phyloP scores from a whole-genome alignment of 37 sponge, comb jelly and placozoan species.

The Amphimedon queenslandica region DNA sequence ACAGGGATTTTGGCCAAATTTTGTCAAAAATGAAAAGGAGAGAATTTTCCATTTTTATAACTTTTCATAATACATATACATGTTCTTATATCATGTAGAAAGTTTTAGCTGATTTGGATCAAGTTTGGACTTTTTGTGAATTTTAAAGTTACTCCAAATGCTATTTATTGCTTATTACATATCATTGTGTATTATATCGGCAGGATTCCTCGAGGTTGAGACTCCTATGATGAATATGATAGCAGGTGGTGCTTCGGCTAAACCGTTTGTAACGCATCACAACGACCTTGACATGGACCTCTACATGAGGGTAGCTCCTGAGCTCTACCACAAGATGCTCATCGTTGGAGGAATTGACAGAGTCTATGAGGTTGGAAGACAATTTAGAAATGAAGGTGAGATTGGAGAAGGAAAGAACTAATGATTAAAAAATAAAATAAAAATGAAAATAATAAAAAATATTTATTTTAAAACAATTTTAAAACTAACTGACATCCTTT shows the following conservation, averaged over 20 bases:
- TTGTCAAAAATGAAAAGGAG: too few relatives aligned
- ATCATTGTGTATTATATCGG: background rate
- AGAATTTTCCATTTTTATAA: too few relatives aligned
- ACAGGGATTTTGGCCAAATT: too few relatives aligned
- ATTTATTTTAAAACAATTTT: too few relatives aligned
- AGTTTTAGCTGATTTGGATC: too few relatives aligned
- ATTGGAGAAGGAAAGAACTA: background rate
- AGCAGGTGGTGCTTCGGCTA: constrained; percentile 97
- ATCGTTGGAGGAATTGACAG: constrained; percentile 97
- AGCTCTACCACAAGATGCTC: constrained; percentile 98
- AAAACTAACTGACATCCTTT: background rate
- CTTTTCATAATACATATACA: too few relatives aligned
- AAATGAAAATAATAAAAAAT: background rate
- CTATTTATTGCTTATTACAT: background rate
- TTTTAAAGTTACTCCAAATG: too few relatives aligned
- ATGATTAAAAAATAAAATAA: background rate
- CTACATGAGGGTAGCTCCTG: constrained; percentile 98
- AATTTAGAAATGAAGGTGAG: constrained; percentile 97
- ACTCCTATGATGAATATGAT: constrained; percentile 99
- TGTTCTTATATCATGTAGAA: too few relatives aligned
- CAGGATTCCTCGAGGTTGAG: constrained; percentile 86
- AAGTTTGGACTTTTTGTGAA: too few relatives aligned
- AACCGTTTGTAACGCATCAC: constrained; percentile 99
- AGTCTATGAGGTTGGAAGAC: constrained; percentile 96
- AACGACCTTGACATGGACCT: constrained; percentile 96